Evolutionary conservation across 2,113 vertebrate species (phyloP), one percentile per base, ranked within the genome.

Genomic region (Cephalopholis sonnerati): DNA sequence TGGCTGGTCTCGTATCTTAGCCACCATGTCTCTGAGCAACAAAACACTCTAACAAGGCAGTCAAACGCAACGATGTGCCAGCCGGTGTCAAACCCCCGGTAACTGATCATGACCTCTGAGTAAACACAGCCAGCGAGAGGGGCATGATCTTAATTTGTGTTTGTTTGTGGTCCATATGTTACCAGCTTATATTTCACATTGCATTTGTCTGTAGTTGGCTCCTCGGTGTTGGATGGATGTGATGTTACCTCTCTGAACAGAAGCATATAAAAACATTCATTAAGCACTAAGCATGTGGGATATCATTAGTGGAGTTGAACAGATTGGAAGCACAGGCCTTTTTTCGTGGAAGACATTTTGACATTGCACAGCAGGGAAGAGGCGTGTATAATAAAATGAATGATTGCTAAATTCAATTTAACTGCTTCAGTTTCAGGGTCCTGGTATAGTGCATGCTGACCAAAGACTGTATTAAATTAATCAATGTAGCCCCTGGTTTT

Each of bases 11-110:
- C 53, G 67, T 66, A 11, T 69, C 68, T 70, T 57, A 16, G 74
- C 64, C 51, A 48, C 54, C 15, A 50, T 22, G 17, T 82, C 51
- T 80, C 71, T 77, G 62, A 65, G 70, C 25, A 69, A 66, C 53
- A 69, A 54, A 81, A 74, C 22, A 69, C 63, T 58, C 25, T 79
- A 84, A 77, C 62, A 32, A 86, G 77, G 48, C 65, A 72, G 74
- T 59, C 53, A 36, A 64, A 48, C 2, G 50, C n/a, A 62, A 15
- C 70, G 25, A 2, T 36, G 71, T 32, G 51, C 10, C 39, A 65
- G 39, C 46, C 27, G 16, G n/a, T 55, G 69, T 73, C 44, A 58
- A 64, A 74, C 57, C 17, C 39, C 27, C 54, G 41, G 57, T 48
- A 66, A 39, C 51, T 71, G 9, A 5, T 53, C 36, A 83, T 64